Conservation (phyloP, 2,888 invertebrate genomes). For the Allacma fusca region DNA sequence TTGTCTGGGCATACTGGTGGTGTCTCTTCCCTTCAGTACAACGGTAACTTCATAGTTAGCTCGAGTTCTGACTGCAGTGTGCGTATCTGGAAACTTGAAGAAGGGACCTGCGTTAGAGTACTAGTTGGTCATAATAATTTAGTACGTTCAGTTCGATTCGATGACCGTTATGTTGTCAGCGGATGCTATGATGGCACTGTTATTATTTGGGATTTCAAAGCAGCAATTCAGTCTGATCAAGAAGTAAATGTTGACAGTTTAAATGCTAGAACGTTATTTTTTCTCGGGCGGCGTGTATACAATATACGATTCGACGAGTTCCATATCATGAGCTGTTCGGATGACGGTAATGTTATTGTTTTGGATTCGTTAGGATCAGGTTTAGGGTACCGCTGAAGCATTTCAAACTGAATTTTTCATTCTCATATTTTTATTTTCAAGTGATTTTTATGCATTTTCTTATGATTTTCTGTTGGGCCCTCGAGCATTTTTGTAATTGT, state of each 20-base stretch:
- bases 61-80: not conserved
- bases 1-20: not conserved
- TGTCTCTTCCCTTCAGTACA: not conserved
- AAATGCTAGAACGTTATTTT: not conserved
- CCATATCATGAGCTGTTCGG: not conserved
- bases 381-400: too few relatives aligned
- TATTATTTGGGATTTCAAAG: not conserved
- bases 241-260: not conserved
- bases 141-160: not conserved
- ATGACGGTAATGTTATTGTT: not conserved
- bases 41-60: not conserved
- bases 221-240: not conserved
- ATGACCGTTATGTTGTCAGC: not conserved
- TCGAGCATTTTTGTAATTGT: too few relatives aligned
- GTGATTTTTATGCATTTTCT: too few relatives aligned
- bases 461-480: too few relatives aligned
- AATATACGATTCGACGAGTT: not conserved
- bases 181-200: not conserved
- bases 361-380: not conserved
- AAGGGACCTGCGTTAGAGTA: not conserved
- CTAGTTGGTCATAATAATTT: not conserved
- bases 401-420: too few relatives aligned
- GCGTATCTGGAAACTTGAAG: not conserved
- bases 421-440: too few relatives aligned
- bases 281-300: not conserved